phyloP scores from a whole-genome alignment of 2,797 vertebrate genomes.

The Coracias cyanogaster region DNA sequence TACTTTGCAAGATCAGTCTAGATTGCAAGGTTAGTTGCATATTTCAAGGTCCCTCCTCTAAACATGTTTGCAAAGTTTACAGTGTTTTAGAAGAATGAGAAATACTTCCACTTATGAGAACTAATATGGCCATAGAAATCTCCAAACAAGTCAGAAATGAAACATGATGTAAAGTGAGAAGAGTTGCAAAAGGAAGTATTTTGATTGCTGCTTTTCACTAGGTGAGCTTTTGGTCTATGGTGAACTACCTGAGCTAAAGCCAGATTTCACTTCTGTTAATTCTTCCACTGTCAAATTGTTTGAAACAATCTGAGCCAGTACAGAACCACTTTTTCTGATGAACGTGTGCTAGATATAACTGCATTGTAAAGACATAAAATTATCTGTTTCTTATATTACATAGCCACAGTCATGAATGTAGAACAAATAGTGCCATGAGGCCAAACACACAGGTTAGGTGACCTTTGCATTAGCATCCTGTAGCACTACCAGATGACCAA shows the following conservation, averaged over 20 bases:
- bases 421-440: neutral
- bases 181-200: neutral
- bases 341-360: neutral
- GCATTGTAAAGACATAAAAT: neutral
- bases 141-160: neutral
- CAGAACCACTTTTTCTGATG: neutral
- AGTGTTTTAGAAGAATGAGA: neutral
- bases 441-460: neutral
- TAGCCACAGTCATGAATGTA: neutral
- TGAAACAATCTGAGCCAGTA: neutral
- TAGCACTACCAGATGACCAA: neutral
- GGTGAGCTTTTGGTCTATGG: neutral
- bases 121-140: neutral
- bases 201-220: neutral
- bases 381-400: neutral
- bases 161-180: neutral
- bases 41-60: neutral
- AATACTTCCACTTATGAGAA: neutral
- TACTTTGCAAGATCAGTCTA: neutral
- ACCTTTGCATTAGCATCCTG: neutral
- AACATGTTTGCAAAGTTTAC: neutral
- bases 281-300: neutral
- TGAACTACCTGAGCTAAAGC: neutral
- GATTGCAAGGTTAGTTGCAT: neutral
- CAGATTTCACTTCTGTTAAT: neutral